Conservation (phyloP, 2,797 vertebrate genomes). For the Neosilurus hyrtlii region DNA sequence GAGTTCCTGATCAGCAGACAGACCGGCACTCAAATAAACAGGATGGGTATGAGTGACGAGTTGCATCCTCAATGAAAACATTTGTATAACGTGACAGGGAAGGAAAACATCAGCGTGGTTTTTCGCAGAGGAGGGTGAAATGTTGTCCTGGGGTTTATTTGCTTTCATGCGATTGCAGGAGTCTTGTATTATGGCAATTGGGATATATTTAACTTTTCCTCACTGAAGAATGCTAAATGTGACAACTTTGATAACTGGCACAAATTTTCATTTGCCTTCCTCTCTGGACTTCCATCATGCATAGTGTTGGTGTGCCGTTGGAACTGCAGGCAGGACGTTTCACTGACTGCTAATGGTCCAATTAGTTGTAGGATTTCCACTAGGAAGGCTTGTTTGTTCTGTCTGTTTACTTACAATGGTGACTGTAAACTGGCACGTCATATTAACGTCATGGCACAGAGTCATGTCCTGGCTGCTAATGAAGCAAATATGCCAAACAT, state of each 20-base stretch:
- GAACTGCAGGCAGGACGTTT: slow-evolving; percentile 65
- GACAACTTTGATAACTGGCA: slow-evolving; percentile 57
- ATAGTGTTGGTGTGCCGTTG: slow-evolving; percentile 58
- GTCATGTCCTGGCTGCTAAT: slow-evolving; percentile 13
- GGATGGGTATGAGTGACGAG: slow-evolving; percentile 78
- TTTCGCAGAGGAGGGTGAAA: slow-evolving; percentile 4
- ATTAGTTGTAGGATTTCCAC: slow-evolving; percentile 69
- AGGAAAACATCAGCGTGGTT: slow-evolving; percentile 47
- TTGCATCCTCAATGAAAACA: slow-evolving; percentile 74
- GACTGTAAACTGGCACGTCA: slow-evolving; percentile 40
- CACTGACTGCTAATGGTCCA: slow-evolving; percentile 65
- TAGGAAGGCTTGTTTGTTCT: slow-evolving; percentile 57
- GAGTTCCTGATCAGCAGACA: slow-evolving; percentile 74
- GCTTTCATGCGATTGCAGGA: slow-evolving; percentile 24
- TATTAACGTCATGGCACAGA: slow-evolving; percentile 27
- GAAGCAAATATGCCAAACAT: slow-evolving; percentile 33
- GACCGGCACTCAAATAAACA: slow-evolving; percentile 76
- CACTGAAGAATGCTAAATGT: slow-evolving; percentile 37
- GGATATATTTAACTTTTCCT: slow-evolving; percentile 42
- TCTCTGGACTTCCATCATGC: slow-evolving; percentile 53
- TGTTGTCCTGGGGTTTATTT: slow-evolving; percentile 49
- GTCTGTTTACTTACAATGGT: slow-evolving; percentile 45
- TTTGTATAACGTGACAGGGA: slow-evolving; percentile 38
- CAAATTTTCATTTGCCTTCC: slow-evolving; percentile 71
- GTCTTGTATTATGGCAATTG: slow-evolving; percentile 20